Evolutionary conservation across 2,113 vertebrate genomes (phyloP).

Genomic region (Uropsilus gracilis): DNA sequence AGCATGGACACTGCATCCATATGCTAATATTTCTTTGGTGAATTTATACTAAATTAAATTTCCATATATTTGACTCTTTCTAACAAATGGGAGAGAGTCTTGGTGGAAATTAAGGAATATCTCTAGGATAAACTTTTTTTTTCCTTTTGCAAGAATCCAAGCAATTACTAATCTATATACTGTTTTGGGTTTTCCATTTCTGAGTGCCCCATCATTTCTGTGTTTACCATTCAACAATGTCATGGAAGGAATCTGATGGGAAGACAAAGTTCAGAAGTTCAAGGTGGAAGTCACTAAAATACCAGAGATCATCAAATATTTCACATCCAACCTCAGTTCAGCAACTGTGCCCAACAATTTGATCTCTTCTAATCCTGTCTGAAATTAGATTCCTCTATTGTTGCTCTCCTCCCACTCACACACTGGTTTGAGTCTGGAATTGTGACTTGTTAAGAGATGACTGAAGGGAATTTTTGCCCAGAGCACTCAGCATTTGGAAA

Average conservation of each 20-base stretch:
- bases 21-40: neutral
- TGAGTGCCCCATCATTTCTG: neutral
- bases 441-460: neutral
- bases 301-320: neutral
- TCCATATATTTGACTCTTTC: neutral
- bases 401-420: neutral
- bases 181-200: neutral
- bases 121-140: neutral
- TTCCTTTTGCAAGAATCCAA: constrained; percentile 7
- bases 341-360: neutral
- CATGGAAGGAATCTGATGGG: neutral
- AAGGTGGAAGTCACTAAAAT: neutral
- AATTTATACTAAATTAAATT: neutral
- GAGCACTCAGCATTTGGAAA: neutral
- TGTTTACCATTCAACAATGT: neutral
- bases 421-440: neutral
- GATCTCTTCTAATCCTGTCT: neutral
- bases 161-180: neutral
- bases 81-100: constrained; percentile 1
- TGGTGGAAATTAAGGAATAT: neutral
- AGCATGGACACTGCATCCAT: neutral
- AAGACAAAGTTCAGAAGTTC: neutral
- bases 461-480: neutral
- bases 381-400: neutral
- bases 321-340: neutral